Percentiles rank a stretch among this genome's conserved stretches.
phyloP scores from a whole-genome alignment of 2,113 vertebrate species.

The Brachypodius melanocephalos region DNA sequence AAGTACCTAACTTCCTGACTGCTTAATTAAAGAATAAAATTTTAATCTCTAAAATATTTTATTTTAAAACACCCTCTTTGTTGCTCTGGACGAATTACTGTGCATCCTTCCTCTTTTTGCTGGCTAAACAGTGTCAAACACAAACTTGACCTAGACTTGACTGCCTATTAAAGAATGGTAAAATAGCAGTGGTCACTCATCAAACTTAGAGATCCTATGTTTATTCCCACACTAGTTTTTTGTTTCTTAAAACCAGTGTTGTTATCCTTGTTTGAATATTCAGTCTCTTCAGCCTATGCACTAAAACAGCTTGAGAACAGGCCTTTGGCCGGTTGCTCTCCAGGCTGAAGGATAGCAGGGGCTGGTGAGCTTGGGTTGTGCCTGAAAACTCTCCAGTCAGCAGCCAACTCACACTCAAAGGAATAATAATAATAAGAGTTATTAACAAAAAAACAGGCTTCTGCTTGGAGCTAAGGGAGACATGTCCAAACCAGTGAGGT shows the following conservation, averaged over 20 bases:
- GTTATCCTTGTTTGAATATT: not conserved
- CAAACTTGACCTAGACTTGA: not conserved
- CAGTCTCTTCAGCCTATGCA: not conserved
- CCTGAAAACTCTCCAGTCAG: not conserved
- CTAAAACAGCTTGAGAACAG: not conserved
- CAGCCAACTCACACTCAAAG: not conserved
- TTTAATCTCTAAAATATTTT: not conserved
- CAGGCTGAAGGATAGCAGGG: not conserved
- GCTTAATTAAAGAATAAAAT: not conserved
- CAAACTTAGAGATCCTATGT: not conserved
- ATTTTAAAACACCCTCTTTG: not conserved
- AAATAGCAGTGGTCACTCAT: not conserved
- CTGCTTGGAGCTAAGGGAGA: not conserved
- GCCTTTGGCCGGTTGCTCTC: not conserved
- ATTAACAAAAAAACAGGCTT: not conserved
- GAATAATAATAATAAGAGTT: not conserved
- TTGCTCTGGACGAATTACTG: not conserved
- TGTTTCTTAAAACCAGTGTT: not conserved
- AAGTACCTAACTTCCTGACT: not conserved
- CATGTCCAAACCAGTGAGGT: accelerated
- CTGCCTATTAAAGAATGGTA: not conserved
- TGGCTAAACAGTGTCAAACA: not conserved
- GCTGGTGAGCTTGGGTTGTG: not conserved
- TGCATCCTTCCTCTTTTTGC: not conserved
- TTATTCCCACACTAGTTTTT: not conserved